A percentile compares a stretch with the other conserved stretches of the same genome.
phyloP scores from a whole-genome alignment of 2,888 invertebrate species.

The Cryptops parisi region DNA sequence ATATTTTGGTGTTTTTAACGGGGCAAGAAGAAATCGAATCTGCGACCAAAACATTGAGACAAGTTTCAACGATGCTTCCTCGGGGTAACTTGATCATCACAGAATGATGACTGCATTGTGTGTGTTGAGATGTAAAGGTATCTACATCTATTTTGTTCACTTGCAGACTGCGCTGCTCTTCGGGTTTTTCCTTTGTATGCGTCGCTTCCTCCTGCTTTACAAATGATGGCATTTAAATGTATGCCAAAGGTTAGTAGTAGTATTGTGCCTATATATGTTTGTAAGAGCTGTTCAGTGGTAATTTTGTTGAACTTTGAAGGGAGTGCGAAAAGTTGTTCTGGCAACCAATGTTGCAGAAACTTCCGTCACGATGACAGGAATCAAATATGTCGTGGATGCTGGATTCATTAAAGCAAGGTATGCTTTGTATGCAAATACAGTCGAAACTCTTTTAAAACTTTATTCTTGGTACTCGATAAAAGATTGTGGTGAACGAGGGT shows the following conservation, averaged over 20 bases:
- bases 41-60: conserved; percentile 29
- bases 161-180: conserved; percentile 45
- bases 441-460: too few species aligned
- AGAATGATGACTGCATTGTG: too few species aligned
- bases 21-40: conserved; percentile 93
- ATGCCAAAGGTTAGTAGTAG: conserved; percentile 27
- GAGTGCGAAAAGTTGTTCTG: conserved; percentile 39
- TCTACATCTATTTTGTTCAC: too few species aligned
- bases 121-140: conserved; percentile 11
- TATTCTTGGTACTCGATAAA: too few species aligned
- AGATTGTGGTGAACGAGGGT: too few species aligned
- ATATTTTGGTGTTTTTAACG: conserved; percentile 83
- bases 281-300: too few species aligned
- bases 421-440: too few species aligned
- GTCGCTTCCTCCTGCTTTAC: conserved; percentile 36
- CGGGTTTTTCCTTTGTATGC: conserved; percentile 50
- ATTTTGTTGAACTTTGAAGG: conserved; percentile 21
- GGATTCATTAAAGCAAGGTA: conserved; percentile 81
- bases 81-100: conserved; percentile 13
- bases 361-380: conserved; percentile 49
- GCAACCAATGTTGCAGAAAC: conserved; percentile 47
- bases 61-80: conserved; percentile 18
- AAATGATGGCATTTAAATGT: conserved; percentile 37
- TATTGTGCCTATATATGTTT: background rate
- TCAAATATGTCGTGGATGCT: conserved; percentile 79